Evolutionary conservation across 2,888 invertebrate species (phyloP), one percentile per base, ranked within the genome.

Genomic region (Pollenia labialis): DNA sequence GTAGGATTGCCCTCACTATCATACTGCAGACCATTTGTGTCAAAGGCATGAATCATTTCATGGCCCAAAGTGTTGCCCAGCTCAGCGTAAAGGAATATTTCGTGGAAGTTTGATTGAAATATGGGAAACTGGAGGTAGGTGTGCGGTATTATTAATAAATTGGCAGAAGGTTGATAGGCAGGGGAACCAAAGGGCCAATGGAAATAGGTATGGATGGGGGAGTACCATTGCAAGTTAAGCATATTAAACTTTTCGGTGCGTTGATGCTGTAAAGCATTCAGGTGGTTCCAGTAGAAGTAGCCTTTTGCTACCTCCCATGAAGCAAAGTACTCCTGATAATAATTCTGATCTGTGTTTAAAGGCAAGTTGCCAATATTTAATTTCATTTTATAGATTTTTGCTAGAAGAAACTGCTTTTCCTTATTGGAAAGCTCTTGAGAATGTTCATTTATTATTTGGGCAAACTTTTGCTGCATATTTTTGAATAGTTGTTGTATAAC

Each of bases 331-430:
- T 90, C 88, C 10, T n/a, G 56, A 68, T 85, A 91, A 32, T 90
- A 91, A 8, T 89, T 48, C 0, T 79, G 77, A 4, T 75, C 87
- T 0, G 83, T 89, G 23, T 89, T 85, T 4, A 69, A 69, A 2
- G 91, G 91, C 85, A 92, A 80, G 50, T 92, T 92, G 71, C 92
- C 91, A 1, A 92, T 75, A 23, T 91, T 92, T 0, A 92, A 64
- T 0, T 90, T 89, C 88, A 92, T 64, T 0, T 85, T 66, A 1
- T 72, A 14, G 4, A 91, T 82, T 71, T 92, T 92, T 0, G 75
- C 71, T 4, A 85, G 85, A 32, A 92, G 80, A 6, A 87, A 88
- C 1, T 48, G 44, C 14, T 90, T 44, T 71, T 90, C 74, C 0
- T 69, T 18, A 0, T 11, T 46, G 0, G 87, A 75, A 1, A 92